These are phyloP conservation scores for Piprites chloris DNA, from an alignment of 2,113 vertebrate genomes.

Conservation along the genomic window DNA sequence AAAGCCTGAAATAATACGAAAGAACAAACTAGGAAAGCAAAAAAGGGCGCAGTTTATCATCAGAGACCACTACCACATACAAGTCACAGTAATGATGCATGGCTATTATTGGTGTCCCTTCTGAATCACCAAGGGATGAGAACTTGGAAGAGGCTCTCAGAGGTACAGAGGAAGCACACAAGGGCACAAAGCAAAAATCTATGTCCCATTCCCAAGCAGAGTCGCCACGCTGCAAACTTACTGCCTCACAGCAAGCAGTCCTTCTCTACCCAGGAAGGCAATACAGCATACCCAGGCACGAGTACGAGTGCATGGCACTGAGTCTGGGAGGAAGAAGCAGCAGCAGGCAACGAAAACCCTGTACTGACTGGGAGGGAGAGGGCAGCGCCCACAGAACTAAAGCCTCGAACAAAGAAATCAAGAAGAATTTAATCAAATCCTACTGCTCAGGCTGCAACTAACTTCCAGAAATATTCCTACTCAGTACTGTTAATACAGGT, in stretches of 20 bases:
- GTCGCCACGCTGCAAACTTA: neutral
- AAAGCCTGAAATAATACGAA: neutral
- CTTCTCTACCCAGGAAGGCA: neutral
- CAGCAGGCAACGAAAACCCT: neutral
- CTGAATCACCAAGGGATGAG: neutral
- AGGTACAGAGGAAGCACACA: neutral
- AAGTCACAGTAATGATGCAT: neutral
- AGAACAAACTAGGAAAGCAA: neutral
- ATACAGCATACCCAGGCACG: fast-evolving
- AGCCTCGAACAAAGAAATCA: neutral
- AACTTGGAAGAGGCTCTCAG: neutral
- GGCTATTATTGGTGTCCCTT: neutral
- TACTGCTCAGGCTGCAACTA: neutral
- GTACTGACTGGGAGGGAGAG: neutral
- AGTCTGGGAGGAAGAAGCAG: neutral
- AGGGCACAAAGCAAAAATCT: neutral
- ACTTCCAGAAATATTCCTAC: neutral
- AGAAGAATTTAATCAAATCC: neutral
- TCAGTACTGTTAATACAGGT: neutral
- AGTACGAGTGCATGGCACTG: fast-evolving
- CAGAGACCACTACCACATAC: neutral
- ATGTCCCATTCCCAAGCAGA: neutral
- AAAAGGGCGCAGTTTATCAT: neutral
- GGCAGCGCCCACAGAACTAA: neutral
- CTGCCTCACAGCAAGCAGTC: neutral